These are phyloP conservation scores for Protonemura montana DNA, from an alignment of 2,888 invertebrate species.

Conservation along the genomic window DNA sequence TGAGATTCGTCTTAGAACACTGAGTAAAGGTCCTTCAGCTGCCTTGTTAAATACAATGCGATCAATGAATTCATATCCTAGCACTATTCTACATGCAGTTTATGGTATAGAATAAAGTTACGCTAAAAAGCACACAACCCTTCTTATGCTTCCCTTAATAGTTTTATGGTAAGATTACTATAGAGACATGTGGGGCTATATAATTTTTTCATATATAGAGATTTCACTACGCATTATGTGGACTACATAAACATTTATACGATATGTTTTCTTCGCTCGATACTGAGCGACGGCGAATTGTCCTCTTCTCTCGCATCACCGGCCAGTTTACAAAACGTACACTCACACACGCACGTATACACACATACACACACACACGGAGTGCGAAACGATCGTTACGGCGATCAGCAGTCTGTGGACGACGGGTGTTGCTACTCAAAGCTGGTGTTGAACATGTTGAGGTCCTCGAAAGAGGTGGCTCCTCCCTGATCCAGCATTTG, in stretches of 20 bases:
- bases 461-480: constrained; percentile 82
- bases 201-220: not conserved
- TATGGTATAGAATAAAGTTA: not conserved
- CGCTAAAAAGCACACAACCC: constrained; percentile 9
- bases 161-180: not conserved
- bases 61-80: not conserved
- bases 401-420: constrained; percentile 7
- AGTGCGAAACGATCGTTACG: not conserved
- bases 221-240: constrained; percentile 7
- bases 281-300: not conserved
- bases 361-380: not conserved
- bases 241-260: not conserved
- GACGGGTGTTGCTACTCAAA: constrained; percentile 65
- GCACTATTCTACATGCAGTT: not conserved
- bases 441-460: constrained; percentile 89
- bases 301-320: not conserved
- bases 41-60: constrained; percentile 8
- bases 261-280: not conserved
- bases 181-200: constrained; percentile 7
- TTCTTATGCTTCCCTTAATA: constrained; percentile 12
- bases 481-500: constrained; percentile 90
- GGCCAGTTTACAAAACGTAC: constrained; percentile 17
- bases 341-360: constrained; percentile 19
- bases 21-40: not conserved
- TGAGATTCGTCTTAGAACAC: constrained; percentile 20